Conservation (phyloP, 2,888 invertebrate genomes). For the Neelides folsomi region DNA sequence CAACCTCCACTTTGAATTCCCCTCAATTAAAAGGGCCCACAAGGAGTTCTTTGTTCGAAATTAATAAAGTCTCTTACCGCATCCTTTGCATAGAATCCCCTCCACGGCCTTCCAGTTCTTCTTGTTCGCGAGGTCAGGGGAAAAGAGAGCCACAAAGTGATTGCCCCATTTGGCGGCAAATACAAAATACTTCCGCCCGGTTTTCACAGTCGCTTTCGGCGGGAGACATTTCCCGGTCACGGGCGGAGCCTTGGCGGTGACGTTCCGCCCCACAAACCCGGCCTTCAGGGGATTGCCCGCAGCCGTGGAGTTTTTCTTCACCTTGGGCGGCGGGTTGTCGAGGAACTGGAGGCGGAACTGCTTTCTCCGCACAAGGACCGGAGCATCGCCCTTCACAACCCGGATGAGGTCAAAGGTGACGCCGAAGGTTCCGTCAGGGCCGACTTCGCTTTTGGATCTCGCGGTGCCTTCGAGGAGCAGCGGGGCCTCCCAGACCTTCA, state of each 20-base stretch:
- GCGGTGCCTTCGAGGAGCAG: constrained; percentile 32
- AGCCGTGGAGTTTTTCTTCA: not conserved
- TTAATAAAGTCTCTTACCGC: constrained; percentile 23
- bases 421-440: constrained; percentile 31
- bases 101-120: constrained; percentile 31
- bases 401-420: constrained; percentile 32
- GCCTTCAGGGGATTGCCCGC: not conserved
- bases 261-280: not conserved
- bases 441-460: constrained; percentile 31
- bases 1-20: no score
- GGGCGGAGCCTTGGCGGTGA: not conserved
- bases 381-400: constrained; percentile 32
- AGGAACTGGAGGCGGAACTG: constrained; percentile 34
- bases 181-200: constrained; percentile 33
- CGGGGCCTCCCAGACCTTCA: constrained; percentile 31
- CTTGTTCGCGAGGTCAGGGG: constrained; percentile 33
- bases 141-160: constrained; percentile 32
- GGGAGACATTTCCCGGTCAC: constrained; percentile 21
- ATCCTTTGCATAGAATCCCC: constrained; percentile 31
- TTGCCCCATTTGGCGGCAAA: constrained; percentile 31
- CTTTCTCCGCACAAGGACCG: constrained; percentile 27
- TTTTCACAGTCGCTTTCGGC: constrained; percentile 32
- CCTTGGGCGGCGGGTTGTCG: constrained; percentile 21
- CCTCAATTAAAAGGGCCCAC: not conserved
- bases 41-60: no score